A percentile compares a stretch with the other conserved stretches of the same genome.
phyloP scores from a whole-genome alignment of 2,113 vertebrate species.

The Hippocampus barbouri region DNA sequence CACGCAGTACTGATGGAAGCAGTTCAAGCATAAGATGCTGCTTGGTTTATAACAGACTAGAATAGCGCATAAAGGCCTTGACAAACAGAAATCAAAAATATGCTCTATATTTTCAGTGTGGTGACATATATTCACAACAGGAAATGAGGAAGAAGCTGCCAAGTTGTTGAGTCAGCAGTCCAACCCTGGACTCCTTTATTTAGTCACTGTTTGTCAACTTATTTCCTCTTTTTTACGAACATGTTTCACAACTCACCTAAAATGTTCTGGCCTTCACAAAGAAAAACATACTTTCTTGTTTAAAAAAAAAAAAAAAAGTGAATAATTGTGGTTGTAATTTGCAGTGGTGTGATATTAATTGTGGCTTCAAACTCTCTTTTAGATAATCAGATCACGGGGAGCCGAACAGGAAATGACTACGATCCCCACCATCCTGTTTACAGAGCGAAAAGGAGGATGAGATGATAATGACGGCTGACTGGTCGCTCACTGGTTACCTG shows the following conservation, averaged over 20 bases:
- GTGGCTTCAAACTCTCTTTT: background rate
- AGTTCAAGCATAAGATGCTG: too few relatives aligned
- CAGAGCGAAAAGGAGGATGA: conserved; percentile 5
- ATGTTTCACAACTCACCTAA: background rate
- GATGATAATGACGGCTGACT: conserved; percentile 13
- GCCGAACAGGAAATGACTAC: conserved; percentile 41
- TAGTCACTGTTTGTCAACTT: background rate
- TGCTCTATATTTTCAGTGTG: background rate
- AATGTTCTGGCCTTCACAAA: background rate
- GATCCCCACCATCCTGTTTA: conserved; percentile 12
- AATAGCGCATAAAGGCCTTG: background rate
- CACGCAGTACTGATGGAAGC: too few relatives aligned
- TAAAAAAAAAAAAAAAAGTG: too few relatives aligned
- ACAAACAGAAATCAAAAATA: background rate
- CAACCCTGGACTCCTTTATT: background rate
- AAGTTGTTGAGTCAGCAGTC: conserved; percentile 4
- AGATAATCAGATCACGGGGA: conserved; percentile 4
- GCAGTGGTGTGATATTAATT: background rate
- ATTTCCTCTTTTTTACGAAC: background rate
- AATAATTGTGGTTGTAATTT: background rate
- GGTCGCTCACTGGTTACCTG: conserved; percentile 40
- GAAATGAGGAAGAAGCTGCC: conserved; percentile 1
- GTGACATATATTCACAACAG: background rate
- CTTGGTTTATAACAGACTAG: background rate
- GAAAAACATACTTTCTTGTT: background rate